Evolutionary conservation across 2,888 invertebrate genomes (phyloP).

Genomic region (Galeopsomyia nigrocyanea): DNA sequence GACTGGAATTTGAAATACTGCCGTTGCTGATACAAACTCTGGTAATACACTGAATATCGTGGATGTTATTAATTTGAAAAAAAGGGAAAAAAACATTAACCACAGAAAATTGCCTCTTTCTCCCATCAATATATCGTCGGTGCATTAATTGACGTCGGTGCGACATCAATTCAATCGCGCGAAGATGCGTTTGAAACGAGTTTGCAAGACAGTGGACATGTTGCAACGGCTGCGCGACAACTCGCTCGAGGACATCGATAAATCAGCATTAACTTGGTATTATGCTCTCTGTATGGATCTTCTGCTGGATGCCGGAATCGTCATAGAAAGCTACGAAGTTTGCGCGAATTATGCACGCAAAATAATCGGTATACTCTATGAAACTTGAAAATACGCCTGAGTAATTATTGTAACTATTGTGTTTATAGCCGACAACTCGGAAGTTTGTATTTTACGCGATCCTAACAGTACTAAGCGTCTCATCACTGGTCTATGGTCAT

Average conservation of each 20-base stretch:
- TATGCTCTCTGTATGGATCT: conserved; percentile 74
- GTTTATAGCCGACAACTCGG: conserved; percentile 32
- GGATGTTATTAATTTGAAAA: no score
- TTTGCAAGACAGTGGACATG: conserved; percentile 71
- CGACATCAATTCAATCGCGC: no score
- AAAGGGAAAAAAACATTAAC: no score
- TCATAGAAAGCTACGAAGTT: conserved; percentile 70
- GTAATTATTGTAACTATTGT: no score
- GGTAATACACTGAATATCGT: conserved; percentile 46
- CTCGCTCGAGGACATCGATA: conserved; percentile 59
- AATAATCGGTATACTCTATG: conserved; percentile 45
- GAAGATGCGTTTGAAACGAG: conserved; percentile 65
- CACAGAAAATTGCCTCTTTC: background rate
- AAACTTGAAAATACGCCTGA: no score
- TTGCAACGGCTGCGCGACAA: conserved; percentile 63
- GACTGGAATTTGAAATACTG: conserved; percentile 51
- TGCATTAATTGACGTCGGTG: background rate
- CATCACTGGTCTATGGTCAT: conserved; percentile 50
- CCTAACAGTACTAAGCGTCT: conserved; percentile 51
- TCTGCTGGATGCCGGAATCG: conserved; percentile 73
- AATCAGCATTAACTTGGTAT: conserved; percentile 69
- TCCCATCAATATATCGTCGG: background rate
- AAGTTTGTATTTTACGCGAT: conserved; percentile 51
- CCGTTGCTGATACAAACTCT: conserved; percentile 56
- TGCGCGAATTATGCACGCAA: conserved; percentile 69